Evolutionary conservation across 2,113 vertebrate genomes (phyloP).

Genomic region (Tursiops truncatus): DNA sequence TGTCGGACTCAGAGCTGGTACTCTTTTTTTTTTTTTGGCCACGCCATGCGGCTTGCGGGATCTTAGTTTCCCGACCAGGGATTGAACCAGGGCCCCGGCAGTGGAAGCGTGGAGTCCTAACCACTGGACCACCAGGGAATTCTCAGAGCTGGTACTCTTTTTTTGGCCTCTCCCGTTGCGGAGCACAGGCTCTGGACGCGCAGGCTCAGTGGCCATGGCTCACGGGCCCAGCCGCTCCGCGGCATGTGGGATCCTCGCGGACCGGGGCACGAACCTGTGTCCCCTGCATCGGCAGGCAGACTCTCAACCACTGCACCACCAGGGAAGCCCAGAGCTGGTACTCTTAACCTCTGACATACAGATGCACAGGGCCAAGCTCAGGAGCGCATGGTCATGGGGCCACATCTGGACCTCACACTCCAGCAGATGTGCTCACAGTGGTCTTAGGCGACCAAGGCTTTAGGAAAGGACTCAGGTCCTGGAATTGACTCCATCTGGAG

Average conservation of each 20-base stretch:
- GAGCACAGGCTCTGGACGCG: too few relatives aligned
- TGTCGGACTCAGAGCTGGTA: not conserved
- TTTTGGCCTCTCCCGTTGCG: too few relatives aligned
- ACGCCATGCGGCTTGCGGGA: accelerated
- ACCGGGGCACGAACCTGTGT: too few relatives aligned
- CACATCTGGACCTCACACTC: not conserved
- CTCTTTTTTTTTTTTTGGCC: not conserved
- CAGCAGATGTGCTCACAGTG: not conserved
- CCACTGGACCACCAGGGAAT: too few relatives aligned
- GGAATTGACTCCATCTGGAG: not conserved
- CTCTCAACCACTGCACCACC: too few relatives aligned
- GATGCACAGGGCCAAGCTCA: not conserved
- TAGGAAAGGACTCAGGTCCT: not conserved
- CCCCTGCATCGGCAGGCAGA: too few relatives aligned
- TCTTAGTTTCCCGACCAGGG: too few relatives aligned
- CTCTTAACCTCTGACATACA: not conserved
- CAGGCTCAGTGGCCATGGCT: too few relatives aligned
- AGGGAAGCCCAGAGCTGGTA: not conserved
- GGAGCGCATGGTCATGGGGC: not conserved
- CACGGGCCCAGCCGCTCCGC: too few relatives aligned
- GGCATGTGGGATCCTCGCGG: too few relatives aligned
- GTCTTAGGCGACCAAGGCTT: not conserved
- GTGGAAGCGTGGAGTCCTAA: too few relatives aligned
- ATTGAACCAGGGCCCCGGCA: too few relatives aligned
- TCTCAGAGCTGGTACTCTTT: not conserved